phyloP scores from a whole-genome alignment of 2,113 vertebrate genomes.

The Antechinus flavipes region DNA sequence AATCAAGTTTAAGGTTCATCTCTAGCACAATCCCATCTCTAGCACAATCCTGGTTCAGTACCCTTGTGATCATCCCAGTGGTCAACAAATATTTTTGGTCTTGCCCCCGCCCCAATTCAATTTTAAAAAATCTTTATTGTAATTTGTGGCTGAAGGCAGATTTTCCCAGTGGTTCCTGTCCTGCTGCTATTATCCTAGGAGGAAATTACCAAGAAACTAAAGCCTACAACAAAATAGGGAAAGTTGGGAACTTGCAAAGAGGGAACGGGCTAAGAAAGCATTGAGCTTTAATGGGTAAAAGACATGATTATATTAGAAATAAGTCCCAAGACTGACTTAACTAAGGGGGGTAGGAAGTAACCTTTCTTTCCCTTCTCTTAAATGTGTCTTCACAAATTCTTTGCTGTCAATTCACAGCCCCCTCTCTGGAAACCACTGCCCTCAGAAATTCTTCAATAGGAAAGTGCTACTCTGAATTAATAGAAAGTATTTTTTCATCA shows the following conservation, averaged over 20 bases:
- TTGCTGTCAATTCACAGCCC: background rate
- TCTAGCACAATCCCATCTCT: background rate
- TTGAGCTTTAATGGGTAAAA: background rate
- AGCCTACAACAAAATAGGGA: background rate
- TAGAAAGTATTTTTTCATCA: background rate
- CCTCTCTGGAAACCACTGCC: background rate
- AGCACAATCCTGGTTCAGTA: background rate
- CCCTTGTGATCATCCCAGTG: background rate
- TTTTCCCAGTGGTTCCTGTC: background rate
- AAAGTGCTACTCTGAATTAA: background rate
- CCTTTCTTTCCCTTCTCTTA: background rate
- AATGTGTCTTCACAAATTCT: background rate
- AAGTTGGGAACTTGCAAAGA: background rate
- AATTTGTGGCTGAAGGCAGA: background rate
- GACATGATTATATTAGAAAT: background rate
- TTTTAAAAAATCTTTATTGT: background rate
- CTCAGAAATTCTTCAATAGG: background rate
- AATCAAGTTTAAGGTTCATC: background rate
- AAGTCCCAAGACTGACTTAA: background rate
- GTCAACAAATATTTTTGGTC: background rate
- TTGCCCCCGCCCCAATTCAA: background rate
- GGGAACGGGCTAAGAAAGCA: background rate
- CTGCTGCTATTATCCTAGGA: background rate
- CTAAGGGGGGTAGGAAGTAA: background rate
- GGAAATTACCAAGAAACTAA: background rate